Base-by-base conservation (phyloP, 2,888 invertebrate species). In the Nematopogon swammerdamellus region DNA sequence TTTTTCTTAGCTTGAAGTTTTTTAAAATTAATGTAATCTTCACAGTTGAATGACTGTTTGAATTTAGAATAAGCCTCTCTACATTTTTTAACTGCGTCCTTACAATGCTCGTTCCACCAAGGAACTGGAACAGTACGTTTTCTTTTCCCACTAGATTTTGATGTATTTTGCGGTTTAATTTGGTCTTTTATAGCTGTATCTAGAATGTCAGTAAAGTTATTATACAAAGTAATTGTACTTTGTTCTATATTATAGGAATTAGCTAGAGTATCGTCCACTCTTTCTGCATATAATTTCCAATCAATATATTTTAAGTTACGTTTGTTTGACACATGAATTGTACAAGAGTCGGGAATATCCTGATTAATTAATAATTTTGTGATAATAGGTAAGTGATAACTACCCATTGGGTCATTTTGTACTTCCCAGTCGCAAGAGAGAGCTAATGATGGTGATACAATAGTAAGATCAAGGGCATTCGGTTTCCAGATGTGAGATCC, bases 301-400 rank as follows among this genome's bases (percentile, higher is more conserved):
- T 49, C 49, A 25, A 25, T n/a, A 45, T 42, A 20, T 42, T 50
- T 50, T 20, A 47, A 45, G 19, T 45, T 48, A 48, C 19, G 30
- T 45, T 25, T 46, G 18, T 30, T 46, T 25, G 25, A 8, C 25
- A 25, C 25, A 25, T 25, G 4, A 25, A 25, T 25, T 25, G 25
- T 25, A 25, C 25, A 6, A 25, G 25, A 8, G 25, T 25, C 25
- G 8, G 25, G 8, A 25, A 25, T 25, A 25, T 25, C 25, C 44
- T 48, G 49, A 44, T 49, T 49, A 19, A 49, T 20, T 19, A 19
- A 17, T 18, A 51, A 44, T 49, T 50, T 52, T 19, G 50, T 50
- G 14, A 48, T 50, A 48, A 52, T 44, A 49, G 52, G 52, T 43
- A 52, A 43, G 14, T 50, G 49, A 18, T 48, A 52, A 20, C 52